A percentile compares a stretch with the other conserved stretches of the same genome.
phyloP scores from a whole-genome alignment of 2,888 invertebrate species.

The Leucania comma region DNA sequence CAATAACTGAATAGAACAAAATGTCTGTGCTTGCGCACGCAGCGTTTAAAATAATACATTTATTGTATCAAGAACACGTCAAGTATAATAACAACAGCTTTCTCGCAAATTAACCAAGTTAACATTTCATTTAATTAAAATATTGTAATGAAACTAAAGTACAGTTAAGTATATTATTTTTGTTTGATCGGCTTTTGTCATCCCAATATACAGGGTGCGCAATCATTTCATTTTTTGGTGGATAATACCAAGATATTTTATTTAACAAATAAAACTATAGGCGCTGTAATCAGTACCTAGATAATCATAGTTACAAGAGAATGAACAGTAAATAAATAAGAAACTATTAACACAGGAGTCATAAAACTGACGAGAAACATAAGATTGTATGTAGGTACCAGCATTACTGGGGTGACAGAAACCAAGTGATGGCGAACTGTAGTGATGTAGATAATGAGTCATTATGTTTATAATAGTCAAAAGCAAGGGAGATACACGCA shows the following conservation, averaged over 20 bases:
- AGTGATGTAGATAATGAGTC: constrained; percentile 58
- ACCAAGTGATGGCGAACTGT: constrained; percentile 44
- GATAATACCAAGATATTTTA: constrained; percentile 5
- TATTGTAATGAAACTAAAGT: constrained; percentile 53
- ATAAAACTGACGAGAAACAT: constrained; percentile 27
- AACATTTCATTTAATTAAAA: constrained; percentile 51
- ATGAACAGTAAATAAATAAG: constrained; percentile 38
- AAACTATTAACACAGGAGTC: constrained; percentile 50
- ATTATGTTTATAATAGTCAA: constrained; percentile 64
- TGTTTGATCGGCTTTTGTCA: constrained; percentile 57
- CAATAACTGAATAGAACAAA: constrained; percentile 63
- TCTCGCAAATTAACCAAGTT: constrained; percentile 53
- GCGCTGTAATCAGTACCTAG: constrained; percentile 15
- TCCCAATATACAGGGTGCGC: constrained; percentile 37
- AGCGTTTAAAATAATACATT: constrained; percentile 24
- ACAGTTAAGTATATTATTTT: constrained; percentile 38
- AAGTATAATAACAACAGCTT: constrained; percentile 53
- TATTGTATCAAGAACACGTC: constrained; percentile 14
- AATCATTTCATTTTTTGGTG: background rate
- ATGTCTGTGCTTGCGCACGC: constrained; percentile 10
- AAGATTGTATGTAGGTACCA: constrained; percentile 10
- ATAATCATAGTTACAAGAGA: constrained; percentile 16
- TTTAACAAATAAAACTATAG: constrained; percentile 21
- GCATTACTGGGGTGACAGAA: constrained; percentile 57
- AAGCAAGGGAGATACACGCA: constrained; percentile 65